phyloP scores from a whole-genome alignment of 2,888 invertebrate species.

The Terebella lapidaria region DNA sequence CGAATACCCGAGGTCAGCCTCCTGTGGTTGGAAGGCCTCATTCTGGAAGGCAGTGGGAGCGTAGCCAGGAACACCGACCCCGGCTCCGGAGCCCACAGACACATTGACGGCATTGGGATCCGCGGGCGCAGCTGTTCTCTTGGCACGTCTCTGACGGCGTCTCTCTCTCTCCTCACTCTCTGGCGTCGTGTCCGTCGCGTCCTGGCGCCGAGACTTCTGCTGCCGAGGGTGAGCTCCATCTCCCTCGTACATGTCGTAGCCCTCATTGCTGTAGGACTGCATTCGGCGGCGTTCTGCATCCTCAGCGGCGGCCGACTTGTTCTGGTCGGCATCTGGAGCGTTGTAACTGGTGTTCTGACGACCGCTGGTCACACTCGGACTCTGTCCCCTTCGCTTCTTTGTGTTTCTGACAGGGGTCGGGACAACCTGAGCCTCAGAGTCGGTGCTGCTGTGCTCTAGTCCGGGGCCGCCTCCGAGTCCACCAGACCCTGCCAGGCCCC shows the following conservation, averaged over 20 bases:
- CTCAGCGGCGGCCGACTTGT: not conserved
- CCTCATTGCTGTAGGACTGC: not conserved
- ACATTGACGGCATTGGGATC: not conserved
- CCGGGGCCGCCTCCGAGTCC: not conserved
- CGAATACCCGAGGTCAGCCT: not conserved
- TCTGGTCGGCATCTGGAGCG: not conserved
- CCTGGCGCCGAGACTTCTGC: not conserved
- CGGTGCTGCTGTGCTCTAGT: not conserved
- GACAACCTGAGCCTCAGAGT: not conserved
- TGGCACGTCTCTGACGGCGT: not conserved
- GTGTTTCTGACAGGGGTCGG: constrained; percentile 2
- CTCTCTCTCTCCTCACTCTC: not conserved
- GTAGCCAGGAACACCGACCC: not conserved
- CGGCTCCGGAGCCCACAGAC: not conserved
- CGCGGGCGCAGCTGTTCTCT: not conserved
- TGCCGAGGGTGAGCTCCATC: not conserved
- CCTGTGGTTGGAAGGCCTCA: not conserved
- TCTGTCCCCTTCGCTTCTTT: not conserved
- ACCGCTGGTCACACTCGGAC: not conserved
- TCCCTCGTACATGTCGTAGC: not conserved
- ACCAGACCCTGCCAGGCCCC: not conserved
- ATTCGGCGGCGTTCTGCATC: not conserved
- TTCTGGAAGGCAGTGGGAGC: not conserved
- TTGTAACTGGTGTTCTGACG: not conserved
- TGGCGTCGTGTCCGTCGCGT: too few relatives aligned